phyloP scores from a whole-genome alignment of 1,140 invertebrate genomes.

The Dendrolimus punctatus region DNA sequence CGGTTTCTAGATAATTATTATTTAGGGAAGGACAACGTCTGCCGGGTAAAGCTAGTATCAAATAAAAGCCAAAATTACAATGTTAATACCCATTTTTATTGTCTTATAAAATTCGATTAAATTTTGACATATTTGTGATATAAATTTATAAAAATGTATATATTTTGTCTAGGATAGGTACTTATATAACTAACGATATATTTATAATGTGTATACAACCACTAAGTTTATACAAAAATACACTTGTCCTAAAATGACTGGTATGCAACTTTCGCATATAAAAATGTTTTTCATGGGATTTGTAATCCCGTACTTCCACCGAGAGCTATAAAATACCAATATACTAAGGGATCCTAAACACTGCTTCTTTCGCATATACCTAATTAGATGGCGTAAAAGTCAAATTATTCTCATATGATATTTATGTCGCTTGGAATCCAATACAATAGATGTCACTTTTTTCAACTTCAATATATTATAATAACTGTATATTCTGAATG shows the following conservation, averaged over 20 bases:
- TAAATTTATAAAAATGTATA: constrained; percentile 1
- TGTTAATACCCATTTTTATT: neutral
- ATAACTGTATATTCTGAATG: too few relatives aligned
- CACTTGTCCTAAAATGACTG: constrained; percentile 31
- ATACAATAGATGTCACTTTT: too few relatives aligned
- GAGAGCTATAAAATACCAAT: constrained; percentile 21
- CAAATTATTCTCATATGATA: too few relatives aligned
- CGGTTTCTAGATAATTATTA: too few relatives aligned
- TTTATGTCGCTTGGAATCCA: too few relatives aligned
- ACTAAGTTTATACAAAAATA: constrained; percentile 24
- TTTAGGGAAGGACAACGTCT: too few relatives aligned
- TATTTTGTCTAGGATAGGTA: constrained; percentile 14
- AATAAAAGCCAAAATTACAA: too few relatives aligned
- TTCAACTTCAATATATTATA: too few relatives aligned
- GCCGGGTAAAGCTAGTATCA: too few relatives aligned
- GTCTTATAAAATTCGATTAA: constrained; percentile 2
- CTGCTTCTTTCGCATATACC: neutral
- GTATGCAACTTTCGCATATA: constrained; percentile 28
- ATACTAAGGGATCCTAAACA: constrained; percentile 1
- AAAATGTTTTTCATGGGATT: constrained; percentile 6
- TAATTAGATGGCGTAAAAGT: neutral
- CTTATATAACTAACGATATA: constrained; percentile 16
- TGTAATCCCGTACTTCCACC: constrained; percentile 18
- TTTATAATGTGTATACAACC: constrained; percentile 15
- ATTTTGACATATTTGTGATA: neutral